Percentiles rank a stretch among this genome's conserved stretches.
phyloP scores from a whole-genome alignment of 2,888 invertebrate genomes.

The Yponomeuta evonymella region DNA sequence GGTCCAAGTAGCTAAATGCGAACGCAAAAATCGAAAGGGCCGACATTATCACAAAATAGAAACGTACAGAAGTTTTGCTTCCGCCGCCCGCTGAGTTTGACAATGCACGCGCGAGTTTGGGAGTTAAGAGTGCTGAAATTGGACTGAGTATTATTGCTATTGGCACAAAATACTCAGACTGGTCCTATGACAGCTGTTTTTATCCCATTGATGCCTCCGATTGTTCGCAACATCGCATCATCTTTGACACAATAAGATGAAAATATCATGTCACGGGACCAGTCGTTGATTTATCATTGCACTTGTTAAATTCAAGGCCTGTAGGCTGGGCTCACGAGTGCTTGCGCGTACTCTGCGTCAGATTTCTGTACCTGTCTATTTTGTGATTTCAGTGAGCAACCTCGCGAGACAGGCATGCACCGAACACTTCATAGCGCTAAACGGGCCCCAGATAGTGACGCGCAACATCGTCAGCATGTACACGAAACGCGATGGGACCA shows the following conservation, averaged over 20 bases:
- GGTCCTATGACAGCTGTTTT: too few species aligned
- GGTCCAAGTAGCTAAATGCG: neutral
- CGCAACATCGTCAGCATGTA: conserved; percentile 71
- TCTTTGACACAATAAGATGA: too few species aligned
- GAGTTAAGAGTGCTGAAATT: too few species aligned
- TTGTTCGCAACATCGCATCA: too few species aligned
- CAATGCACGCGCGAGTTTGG: too few species aligned
- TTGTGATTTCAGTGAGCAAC: conserved; percentile 69
- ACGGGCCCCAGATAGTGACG: conserved; percentile 75
- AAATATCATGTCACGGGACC: too few species aligned
- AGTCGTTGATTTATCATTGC: too few species aligned
- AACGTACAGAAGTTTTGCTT: neutral
- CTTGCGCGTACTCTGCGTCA: neutral
- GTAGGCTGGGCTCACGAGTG: neutral
- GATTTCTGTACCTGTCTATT: neutral
- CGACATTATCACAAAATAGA: neutral
- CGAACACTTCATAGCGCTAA: conserved; percentile 69
- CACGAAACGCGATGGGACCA: conserved; percentile 67
- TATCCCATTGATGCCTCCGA: too few species aligned
- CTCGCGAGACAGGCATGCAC: conserved; percentile 66
- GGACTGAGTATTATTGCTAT: too few species aligned
- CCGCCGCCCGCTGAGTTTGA: neutral
- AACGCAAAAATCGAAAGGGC: neutral
- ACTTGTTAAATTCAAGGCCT: too few species aligned
- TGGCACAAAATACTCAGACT: too few species aligned